Evolutionary conservation across 2,113 vertebrate genomes (phyloP), one percentile per base, ranked within the genome.

Genomic region (Coptodon bakossiorum): DNA sequence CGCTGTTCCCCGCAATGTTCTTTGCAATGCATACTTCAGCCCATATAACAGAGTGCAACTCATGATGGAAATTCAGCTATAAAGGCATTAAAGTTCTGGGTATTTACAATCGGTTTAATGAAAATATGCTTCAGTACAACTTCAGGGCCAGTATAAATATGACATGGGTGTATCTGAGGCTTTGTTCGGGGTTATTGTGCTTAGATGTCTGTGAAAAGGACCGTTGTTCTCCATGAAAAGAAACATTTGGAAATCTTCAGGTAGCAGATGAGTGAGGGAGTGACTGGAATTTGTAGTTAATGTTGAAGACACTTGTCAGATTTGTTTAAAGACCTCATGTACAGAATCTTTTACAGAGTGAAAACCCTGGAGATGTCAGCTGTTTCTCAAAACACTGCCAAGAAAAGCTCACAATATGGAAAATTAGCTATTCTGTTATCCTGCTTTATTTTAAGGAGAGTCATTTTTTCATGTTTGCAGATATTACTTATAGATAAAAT

Each of bases 191-290:
- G 27, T 90, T 90, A 90, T 81, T 91, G 82, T 89, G 50, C 56
- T 91, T 86, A 90, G 86, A 91, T 88, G 90, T 86, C 43, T 61
- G 83, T 57, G 38, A 76, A 9, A 73, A 83, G 81, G 52, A 71
- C 80, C 14, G 80, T 66, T 88, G 84, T 85, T 86, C 34, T 57
- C 88, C 22, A 31, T 36, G 22, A 91, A 80, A 34, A 86, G 83
- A 86, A 91, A 92, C 88, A 91, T 91, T 93, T 92, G 89, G 91
- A 86, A 91, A 81, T 86, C 93, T 81, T 88, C 89, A 91, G 90
- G 91, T 93, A 90, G 84, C 90, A 84, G 38, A 86, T 57, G 81
- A 59, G 6, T 2, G 34, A 78, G 90, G 85, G 91, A 83, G 90
- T 48, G 88, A 85, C 86, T 79, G 53, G 66, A 84, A 16, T 8